phyloP scores from a whole-genome alignment of 2,797 vertebrate species.

The Aphelocoma californica region DNA sequence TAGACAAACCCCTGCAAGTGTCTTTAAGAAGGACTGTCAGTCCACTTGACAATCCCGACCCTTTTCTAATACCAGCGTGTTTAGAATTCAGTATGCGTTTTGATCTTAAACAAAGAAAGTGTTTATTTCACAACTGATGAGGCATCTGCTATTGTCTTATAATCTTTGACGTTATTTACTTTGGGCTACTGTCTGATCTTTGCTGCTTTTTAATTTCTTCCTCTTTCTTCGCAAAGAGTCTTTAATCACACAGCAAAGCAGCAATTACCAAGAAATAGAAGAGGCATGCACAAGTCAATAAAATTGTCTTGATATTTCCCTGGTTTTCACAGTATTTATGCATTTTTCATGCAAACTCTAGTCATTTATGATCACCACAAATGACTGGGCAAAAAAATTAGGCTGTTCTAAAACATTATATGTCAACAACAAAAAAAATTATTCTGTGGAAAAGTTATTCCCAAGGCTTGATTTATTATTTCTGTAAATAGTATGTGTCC shows the following conservation, averaged over 20 bases:
- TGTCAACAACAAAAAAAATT: neutral
- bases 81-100: neutral
- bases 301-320: neutral
- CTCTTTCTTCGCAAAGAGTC: neutral
- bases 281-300: neutral
- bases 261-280: neutral
- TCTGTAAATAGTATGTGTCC: neutral
- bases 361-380: neutral
- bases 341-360: neutral
- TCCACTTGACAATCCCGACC: neutral
- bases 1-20: neutral
- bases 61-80: neutral
- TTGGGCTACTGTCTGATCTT: neutral
- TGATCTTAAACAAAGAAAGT: neutral
- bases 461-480: conserved; percentile 16
- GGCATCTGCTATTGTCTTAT: neutral
- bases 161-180: neutral
- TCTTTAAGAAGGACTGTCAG: neutral
- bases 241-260: conserved; percentile 2
- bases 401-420: neutral
- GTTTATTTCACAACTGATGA: conserved; percentile 1
- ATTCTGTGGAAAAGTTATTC: neutral
- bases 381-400: neutral
- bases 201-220: conserved; percentile 1
- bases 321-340: neutral